phyloP scores from a whole-genome alignment of 2,113 vertebrate genomes.

The Tyrannus savana region DNA sequence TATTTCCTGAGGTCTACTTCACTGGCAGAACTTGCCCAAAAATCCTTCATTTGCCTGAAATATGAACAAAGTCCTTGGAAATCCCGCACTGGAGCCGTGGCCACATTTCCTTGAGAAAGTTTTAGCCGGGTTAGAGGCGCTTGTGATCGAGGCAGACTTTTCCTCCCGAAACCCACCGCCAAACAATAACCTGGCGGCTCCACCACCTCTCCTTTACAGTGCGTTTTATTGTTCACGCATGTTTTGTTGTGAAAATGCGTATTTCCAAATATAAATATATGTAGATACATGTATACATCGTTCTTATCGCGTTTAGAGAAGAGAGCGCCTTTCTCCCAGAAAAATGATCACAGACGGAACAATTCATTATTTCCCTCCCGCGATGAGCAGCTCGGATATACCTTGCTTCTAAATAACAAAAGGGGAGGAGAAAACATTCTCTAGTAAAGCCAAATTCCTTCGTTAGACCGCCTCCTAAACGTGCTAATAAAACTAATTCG shows the following conservation, averaged over 20 bases:
- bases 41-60: neutral
- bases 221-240: slow-evolving; percentile 65
- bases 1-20: neutral
- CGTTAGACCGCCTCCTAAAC: slow-evolving; percentile 58
- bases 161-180: neutral
- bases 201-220: neutral
- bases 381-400: neutral
- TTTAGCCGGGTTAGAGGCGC: neutral
- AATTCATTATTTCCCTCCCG: neutral
- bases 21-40: neutral
- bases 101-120: neutral
- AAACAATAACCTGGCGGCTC: neutral
- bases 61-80: neutral
- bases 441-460: slow-evolving; percentile 57
- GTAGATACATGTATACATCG: neutral
- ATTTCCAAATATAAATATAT: slow-evolving; percentile 65
- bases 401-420: slow-evolving; percentile 52
- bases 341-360: neutral
- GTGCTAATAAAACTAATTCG: slow-evolving; percentile 65
- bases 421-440: slow-evolving; percentile 58
- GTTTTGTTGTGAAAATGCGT: slow-evolving; percentile 77
- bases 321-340: neutral
- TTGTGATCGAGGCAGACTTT: neutral
- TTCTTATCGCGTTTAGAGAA: slow-evolving; percentile 70
- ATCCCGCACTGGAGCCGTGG: neutral